These are phyloP conservation scores for Cheilosia variabilis DNA, from an alignment of 2,888 invertebrate species.

Conservation along the genomic window DNA sequence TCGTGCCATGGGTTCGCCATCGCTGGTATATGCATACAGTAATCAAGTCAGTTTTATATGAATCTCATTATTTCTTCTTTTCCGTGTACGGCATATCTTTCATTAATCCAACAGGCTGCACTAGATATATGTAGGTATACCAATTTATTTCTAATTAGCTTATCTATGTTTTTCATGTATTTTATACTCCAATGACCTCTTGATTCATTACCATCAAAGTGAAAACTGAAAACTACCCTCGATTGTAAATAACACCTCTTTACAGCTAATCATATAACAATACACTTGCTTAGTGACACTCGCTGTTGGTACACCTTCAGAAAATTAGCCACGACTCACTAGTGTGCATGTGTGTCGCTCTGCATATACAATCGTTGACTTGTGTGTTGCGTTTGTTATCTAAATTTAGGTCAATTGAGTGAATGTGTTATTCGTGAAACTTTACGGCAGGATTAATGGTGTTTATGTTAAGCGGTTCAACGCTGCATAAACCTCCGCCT, in stretches of 20 bases:
- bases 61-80: not conserved
- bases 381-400: not conserved
- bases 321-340: slow-evolving; percentile 1
- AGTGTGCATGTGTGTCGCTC: not conserved
- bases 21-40: too few species aligned
- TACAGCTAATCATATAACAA: too few species aligned
- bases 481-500: not conserved
- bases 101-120: not conserved
- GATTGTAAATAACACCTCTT: not conserved
- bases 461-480: not conserved
- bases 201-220: not conserved
- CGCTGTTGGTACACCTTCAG: not conserved
- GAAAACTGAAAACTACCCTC: slow-evolving; percentile 1
- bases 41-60: too few species aligned
- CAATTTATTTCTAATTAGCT: not conserved
- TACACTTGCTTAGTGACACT: too few species aligned
- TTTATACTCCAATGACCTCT: slow-evolving; percentile 1
- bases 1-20: too few species aligned
- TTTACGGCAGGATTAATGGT: not conserved
- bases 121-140: too few species aligned
- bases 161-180: not conserved
- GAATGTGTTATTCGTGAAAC: not conserved
- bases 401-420: slow-evolving; percentile 9
- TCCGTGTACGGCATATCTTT: too few species aligned
- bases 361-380: not conserved